Conservation (phyloP, 1,140 invertebrate species). For the Rhyacophila brunnea region DNA sequence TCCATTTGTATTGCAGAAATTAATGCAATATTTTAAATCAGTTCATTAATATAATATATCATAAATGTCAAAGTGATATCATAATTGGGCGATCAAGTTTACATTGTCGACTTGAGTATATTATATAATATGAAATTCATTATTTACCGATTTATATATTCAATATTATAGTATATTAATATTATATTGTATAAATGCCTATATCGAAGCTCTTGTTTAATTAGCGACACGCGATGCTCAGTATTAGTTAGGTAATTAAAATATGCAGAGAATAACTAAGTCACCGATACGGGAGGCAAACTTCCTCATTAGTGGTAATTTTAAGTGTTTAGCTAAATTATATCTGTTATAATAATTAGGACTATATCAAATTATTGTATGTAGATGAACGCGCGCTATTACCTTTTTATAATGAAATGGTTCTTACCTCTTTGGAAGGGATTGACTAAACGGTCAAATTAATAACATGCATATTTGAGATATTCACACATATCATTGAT, state of each 20-base stretch:
- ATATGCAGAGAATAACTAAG: slow-evolving; percentile 27
- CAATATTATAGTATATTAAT: not conserved
- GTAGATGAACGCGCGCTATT: not conserved
- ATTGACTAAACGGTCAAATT: slow-evolving; percentile 1
- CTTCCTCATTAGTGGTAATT: slow-evolving; percentile 22
- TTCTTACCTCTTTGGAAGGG: slow-evolving; percentile 1
- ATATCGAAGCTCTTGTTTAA: slow-evolving; percentile 1
- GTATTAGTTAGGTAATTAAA: slow-evolving; percentile 11
- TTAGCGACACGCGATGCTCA: slow-evolving; percentile 5
- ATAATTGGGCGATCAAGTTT: not conserved
- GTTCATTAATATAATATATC: no score
- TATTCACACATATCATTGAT: no score
- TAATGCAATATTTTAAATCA: no score
- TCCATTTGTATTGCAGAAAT: not conserved
- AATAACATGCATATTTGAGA: no score
- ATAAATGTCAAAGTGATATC: not conserved
- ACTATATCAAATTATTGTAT: not conserved
- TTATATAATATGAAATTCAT: not conserved
- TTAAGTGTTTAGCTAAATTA: slow-evolving; percentile 9
- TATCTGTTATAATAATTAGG: not conserved
- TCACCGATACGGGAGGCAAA: slow-evolving; percentile 20
- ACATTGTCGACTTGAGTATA: not conserved
- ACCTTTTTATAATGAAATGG: not conserved
- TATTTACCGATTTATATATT: slow-evolving; percentile 6
- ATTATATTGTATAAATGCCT: not conserved